phyloP scores from a whole-genome alignment of 2,113 vertebrate species.

The Jacana jacana region DNA sequence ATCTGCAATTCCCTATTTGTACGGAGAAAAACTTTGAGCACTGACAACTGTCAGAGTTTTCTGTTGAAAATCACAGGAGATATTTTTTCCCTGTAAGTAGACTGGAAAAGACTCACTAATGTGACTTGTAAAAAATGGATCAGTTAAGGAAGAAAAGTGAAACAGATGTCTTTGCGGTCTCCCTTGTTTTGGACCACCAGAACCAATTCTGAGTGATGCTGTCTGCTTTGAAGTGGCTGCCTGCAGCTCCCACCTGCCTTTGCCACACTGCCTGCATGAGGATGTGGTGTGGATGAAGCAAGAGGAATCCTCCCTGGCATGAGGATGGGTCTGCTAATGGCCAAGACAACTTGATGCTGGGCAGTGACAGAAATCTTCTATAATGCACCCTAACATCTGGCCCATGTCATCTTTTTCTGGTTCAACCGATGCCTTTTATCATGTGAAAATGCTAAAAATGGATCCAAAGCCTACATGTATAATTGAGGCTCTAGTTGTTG shows the following conservation, averaged over 20 bases:
- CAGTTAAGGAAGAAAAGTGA: background rate
- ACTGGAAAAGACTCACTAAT: background rate
- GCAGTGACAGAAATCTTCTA: background rate
- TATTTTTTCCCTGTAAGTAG: background rate
- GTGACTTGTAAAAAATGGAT: background rate
- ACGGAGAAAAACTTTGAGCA: background rate
- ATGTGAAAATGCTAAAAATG: constrained; percentile 5
- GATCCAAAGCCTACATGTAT: background rate
- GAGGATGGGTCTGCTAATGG: background rate
- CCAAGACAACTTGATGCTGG: background rate
- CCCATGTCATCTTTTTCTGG: background rate
- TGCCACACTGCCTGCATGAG: background rate
- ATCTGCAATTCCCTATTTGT: background rate
- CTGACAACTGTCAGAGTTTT: background rate
- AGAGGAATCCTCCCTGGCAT: background rate
- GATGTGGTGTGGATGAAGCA: background rate
- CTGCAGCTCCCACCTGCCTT: background rate
- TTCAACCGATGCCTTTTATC: background rate
- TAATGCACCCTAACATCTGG: background rate
- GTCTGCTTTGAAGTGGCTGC: background rate
- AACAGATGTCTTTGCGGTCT: background rate
- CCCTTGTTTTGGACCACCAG: background rate
- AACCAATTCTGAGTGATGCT: background rate
- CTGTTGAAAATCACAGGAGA: background rate
- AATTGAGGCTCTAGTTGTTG: background rate